phyloP scores from a whole-genome alignment of 2,113 vertebrate species.

The Nestor notabilis region DNA sequence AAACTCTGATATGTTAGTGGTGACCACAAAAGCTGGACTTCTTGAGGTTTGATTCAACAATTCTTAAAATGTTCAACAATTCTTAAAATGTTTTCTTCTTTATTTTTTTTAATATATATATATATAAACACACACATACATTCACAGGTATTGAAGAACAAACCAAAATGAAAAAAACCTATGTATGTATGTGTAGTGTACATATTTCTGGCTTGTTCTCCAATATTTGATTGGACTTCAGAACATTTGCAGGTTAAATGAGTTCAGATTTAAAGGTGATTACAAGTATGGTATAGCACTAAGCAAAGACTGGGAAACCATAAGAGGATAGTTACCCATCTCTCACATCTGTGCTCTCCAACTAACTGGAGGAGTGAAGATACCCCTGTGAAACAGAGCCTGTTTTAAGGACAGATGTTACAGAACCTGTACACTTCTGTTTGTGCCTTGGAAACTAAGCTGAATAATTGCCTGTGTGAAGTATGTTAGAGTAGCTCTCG shows the following conservation, averaged over 20 bases:
- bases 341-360: not conserved
- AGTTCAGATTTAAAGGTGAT: not conserved
- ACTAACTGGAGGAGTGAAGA: fast-evolving
- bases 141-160: not conserved
- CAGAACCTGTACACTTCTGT: not conserved
- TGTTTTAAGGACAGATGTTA: not conserved
- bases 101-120: not conserved
- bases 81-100: not conserved
- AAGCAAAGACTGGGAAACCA: not conserved
- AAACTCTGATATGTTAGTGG: slow-evolving; percentile 96
- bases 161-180: not conserved
- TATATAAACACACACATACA: not conserved
- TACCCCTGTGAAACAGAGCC: not conserved
- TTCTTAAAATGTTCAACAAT: not conserved
- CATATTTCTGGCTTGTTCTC: not conserved
- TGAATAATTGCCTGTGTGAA: not conserved
- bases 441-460: not conserved
- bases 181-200: fast-evolving
- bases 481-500: not conserved
- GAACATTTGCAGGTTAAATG: not conserved
- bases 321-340: not conserved
- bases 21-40: slow-evolving; percentile 94
- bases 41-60: slow-evolving; percentile 85
- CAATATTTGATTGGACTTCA: not conserved
- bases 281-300: not conserved